Base-by-base conservation (phyloP, 2,888 invertebrate genomes). In the Sabatieria punctata region DNA sequence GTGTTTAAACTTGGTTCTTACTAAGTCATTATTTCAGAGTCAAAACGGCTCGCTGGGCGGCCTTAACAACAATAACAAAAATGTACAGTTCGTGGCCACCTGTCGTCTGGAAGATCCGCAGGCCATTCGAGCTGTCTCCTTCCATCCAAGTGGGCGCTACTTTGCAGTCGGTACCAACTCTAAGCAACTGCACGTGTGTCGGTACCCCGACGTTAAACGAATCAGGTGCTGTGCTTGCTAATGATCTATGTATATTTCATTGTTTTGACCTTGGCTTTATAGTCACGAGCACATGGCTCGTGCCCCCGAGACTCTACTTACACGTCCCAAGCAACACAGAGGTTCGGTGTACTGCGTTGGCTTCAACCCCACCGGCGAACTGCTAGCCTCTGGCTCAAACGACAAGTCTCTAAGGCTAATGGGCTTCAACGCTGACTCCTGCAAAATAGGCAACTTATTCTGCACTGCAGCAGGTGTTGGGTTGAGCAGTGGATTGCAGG, bases 81-180 rank as follows among this genome's bases (percentile, higher is more conserved):
- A 43, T 30, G 46, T 51, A 4, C 40, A 45, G 60, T 93, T 91
- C 71, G 79, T 88, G 51, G 79, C 88, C 1, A 84, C 91, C 47
- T 85, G 86, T 1, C 77, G 82, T 2, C 73, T 95, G 53, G 91
- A 91, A 68, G 95, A 95, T 68, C 79, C 83, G 6, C 95, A 95
- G 68, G 95, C 95, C 1, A 85, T 97, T 45, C 77, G 97, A 22
- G 89, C 95, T 63, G 91, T 89, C 0, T 86, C 93, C 69, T 93
- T 97, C 69, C 93, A 97, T 68, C 95, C 95, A 1, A 79, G 80
- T 57, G 97, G 97, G 41, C 79, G 82, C 59, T 74, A 89, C 44
- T 97, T 93, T 68, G 93, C 93, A 3, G 84, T 97, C 53, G 97
- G 97, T 8, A 93, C 95, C 21, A 97, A 97, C 68, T 93, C 95